phyloP scores from a whole-genome alignment of 2,888 invertebrate genomes.

The Gastracanthus pulcherrimus region DNA sequence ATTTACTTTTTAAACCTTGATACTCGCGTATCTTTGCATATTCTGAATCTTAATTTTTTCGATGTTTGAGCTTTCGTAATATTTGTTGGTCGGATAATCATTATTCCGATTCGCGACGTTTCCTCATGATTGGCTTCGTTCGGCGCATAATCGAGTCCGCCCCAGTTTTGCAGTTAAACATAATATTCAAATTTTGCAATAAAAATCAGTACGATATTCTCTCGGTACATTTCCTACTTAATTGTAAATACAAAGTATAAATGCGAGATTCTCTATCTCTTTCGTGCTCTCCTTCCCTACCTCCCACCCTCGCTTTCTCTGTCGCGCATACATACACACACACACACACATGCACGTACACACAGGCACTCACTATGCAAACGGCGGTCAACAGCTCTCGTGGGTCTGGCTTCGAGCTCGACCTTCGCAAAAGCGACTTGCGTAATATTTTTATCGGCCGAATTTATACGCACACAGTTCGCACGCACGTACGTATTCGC shows the following conservation, averaged over 20 bases:
- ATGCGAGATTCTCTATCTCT: neutral
- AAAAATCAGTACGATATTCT: too few species aligned
- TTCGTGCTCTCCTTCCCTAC: conserved; percentile 14
- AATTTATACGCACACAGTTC: conserved; percentile 68
- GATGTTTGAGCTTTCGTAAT: neutral
- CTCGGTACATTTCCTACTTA: too few species aligned
- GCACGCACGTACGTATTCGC: conserved; percentile 10
- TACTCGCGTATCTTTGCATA: too few species aligned
- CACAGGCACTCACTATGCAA: neutral
- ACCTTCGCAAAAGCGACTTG: conserved; percentile 64
- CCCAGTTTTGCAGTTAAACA: too few species aligned
- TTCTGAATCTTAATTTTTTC: neutral
- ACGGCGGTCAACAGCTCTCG: conserved; percentile 22
- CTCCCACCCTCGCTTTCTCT: neutral
- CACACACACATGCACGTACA: neutral
- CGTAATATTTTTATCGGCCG: conserved; percentile 76
- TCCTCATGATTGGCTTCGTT: too few species aligned
- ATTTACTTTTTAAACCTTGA: too few species aligned
- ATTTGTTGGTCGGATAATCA: too few species aligned
- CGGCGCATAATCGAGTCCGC: too few species aligned
- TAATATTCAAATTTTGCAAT: too few species aligned
- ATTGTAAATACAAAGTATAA: too few species aligned
- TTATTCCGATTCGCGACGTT: too few species aligned
- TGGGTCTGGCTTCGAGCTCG: conserved; percentile 31
- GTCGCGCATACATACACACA: neutral